Evolutionary conservation across 2,888 invertebrate species (phyloP), one percentile per base, ranked within the genome.

Genomic region (Aricia artaxerxes): DNA sequence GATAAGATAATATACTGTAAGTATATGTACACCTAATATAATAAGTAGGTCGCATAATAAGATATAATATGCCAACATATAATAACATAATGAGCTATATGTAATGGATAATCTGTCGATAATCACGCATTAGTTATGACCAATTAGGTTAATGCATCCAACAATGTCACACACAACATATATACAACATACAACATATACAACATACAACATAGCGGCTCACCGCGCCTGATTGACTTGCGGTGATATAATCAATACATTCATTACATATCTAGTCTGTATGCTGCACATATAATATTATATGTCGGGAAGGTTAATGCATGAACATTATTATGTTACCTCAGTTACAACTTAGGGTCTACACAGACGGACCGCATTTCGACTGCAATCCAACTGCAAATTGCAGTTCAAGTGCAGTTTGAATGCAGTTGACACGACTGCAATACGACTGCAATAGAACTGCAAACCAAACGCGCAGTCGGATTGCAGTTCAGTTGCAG

Each of bases 161-260:
- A 16, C 69, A 69, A 69, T 69, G 69, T 69, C 35, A 35, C 35
- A 69, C 16, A 57, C 16, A 57, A 57, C 57, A 49, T 49, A 40
- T 35, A 69, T 69, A 69, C 13, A 69, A 69, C 64, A 31, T 31
- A 64, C 31, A 64, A 64, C n/a, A 60, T 61, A 61, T 13, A 69
- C 11, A 11, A 64, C 69, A 64, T 69, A 69, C 69, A 35, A 69
- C 69, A 38, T 69, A 38, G 69, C 35, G 69, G 69, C 69, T 69
- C 69, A 69, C 69, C 69, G 35, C 69, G 69, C 69, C 38, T 38
- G 69, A 69, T 69, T 69, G 69, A 69, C 69, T 69, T 69, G 69
- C 69, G 69, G 69, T 69, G 69, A 69, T 69, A 69, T 69, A 69
- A 69, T 69, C 69, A 69, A 69, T 69, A 69, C 69, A 69, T 69